These are phyloP conservation scores for Drosophila silvestris DNA, from an alignment of 2,888 invertebrate genomes.

Conservation along the genomic window DNA sequence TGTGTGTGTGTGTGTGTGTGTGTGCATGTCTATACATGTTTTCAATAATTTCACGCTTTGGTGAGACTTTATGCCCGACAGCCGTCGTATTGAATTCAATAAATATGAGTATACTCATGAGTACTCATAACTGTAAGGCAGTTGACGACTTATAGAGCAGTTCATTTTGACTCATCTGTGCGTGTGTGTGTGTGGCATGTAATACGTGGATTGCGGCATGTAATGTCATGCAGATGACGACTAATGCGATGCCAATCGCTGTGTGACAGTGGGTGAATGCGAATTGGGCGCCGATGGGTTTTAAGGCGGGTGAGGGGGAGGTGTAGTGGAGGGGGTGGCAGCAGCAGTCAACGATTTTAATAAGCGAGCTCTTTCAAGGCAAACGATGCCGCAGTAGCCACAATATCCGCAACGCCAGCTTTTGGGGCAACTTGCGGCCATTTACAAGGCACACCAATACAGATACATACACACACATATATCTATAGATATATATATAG, in stretches of 20 bases:
- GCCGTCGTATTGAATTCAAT: conserved; percentile 76
- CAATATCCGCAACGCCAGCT: conserved; percentile 63
- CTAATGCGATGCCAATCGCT: conserved; percentile 73
- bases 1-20: too few species aligned
- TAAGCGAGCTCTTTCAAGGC: conserved; percentile 75
- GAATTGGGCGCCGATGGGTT: not conserved
- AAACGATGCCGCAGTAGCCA: conserved; percentile 67
- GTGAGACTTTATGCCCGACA: conserved; percentile 61
- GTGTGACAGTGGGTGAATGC: not conserved
- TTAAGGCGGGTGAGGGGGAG: conserved; percentile 5
- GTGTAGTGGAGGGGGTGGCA: conserved; percentile 16
- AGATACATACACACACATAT: conserved; percentile 1
- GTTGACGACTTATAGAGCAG: conserved; percentile 63
- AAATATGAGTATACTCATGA: conserved; percentile 54
- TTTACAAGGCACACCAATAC: conserved; percentile 23
- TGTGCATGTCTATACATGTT: conserved; percentile 24
- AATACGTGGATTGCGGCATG: conserved; percentile 79
- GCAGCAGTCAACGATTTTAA: conserved; percentile 69
- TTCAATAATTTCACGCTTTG: conserved; percentile 80
- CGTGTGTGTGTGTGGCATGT: conserved; percentile 56
- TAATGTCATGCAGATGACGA: conserved; percentile 81
- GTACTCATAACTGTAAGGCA: conserved; percentile 57
- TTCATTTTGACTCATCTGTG: conserved; percentile 55
- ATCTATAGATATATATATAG: not conserved
- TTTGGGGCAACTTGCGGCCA: conserved; percentile 37